These are phyloP conservation scores for Wiebesia pumilae DNA, from an alignment of 1,140 invertebrate species.

Conservation along the genomic window DNA sequence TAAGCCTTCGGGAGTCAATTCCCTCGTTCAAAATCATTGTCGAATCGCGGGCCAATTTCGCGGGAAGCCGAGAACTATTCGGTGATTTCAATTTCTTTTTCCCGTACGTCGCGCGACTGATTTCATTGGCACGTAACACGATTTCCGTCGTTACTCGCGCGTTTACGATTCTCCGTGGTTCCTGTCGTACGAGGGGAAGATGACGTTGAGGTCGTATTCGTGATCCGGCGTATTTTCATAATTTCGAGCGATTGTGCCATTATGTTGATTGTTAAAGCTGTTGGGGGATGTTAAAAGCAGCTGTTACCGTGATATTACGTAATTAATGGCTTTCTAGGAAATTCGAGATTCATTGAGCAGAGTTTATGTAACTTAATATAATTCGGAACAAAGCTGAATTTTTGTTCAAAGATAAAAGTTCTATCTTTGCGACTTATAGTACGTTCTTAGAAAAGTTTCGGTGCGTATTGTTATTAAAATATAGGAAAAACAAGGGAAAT, in stretches of 20 bases:
- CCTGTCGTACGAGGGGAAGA: neutral
- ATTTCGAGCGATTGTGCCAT: slow-evolving; percentile 27
- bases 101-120: neutral
- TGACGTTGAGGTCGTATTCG: neutral
- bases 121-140: slow-evolving; percentile 34
- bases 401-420: neutral
- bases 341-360: slow-evolving; percentile 6
- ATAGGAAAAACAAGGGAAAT: too few species aligned
- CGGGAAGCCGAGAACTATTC: neutral
- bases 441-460: too few species aligned
- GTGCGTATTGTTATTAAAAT: too few species aligned
- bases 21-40: neutral
- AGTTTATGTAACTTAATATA: neutral
- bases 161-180: slow-evolving; percentile 13
- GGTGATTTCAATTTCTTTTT: slow-evolving; percentile 3
- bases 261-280: slow-evolving; percentile 32
- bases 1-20: neutral
- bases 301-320: slow-evolving; percentile 26
- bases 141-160: slow-evolving; percentile 15
- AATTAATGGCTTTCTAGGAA: slow-evolving; percentile 26
- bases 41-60: slow-evolving; percentile 9
- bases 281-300: neutral
- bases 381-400: neutral
- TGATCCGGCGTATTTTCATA: slow-evolving; percentile 40
- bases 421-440: neutral